A percentile compares a stretch with the other conserved stretches of the same genome.
phyloP scores from a whole-genome alignment of 2,113 vertebrate species.

The Platichthys stellatus region DNA sequence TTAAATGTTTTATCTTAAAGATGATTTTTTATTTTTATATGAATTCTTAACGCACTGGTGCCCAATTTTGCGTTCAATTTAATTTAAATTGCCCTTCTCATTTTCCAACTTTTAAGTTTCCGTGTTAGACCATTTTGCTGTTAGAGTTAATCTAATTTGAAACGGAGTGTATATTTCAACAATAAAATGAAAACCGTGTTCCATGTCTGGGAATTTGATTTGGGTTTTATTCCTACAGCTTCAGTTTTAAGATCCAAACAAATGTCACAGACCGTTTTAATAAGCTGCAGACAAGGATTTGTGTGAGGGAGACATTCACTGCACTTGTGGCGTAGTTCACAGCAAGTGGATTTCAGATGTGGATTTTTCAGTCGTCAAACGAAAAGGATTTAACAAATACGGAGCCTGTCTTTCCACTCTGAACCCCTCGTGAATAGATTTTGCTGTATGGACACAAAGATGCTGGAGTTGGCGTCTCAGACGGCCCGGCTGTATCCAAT shows the following conservation, averaged over 20 bases:
- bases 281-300: conserved; percentile 21
- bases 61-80: no score
- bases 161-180: background rate
- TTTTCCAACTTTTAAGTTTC: no score
- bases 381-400: conserved; percentile 12
- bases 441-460: conserved; percentile 18
- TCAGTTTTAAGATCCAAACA: conserved; percentile 2
- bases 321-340: background rate
- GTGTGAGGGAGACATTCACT: background rate
- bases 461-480: no score
- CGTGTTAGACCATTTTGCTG: no score
- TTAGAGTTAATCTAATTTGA: background rate
- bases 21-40: no score
- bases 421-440: background rate
- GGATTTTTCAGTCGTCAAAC: conserved; percentile 9
- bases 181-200: background rate
- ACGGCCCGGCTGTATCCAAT: background rate
- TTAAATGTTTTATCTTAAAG: no score
- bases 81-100: no score
- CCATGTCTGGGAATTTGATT: background rate
- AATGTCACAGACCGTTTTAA: background rate
- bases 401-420: background rate
- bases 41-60: no score
- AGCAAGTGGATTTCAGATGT: background rate
- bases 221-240: background rate